A percentile compares a stretch with the other conserved stretches of the same genome.
Conservation (phyloP, 2,113 vertebrate species). For the Polypterus bichir region DNA sequence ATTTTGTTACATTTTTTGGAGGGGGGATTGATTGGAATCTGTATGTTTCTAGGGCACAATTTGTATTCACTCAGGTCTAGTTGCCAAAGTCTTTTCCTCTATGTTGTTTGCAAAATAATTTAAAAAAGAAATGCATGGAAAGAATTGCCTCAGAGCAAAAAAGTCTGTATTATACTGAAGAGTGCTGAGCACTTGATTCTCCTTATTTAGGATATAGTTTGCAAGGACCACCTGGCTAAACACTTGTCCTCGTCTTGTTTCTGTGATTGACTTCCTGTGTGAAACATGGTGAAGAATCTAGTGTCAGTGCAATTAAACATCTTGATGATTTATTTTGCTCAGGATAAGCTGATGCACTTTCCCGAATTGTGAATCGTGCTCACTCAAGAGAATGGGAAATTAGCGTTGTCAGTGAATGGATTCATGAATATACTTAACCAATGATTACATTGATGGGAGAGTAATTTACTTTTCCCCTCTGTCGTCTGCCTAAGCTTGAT, state of each 20-base stretch:
- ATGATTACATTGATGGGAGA: slow-evolving; percentile 3
- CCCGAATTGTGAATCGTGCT: not conserved
- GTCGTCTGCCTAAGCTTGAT: not conserved
- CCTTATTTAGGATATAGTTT: too few relatives aligned
- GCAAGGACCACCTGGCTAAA: not conserved
- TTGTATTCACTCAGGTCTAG: too few relatives aligned
- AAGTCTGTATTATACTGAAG: too few relatives aligned
- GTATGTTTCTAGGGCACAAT: too few relatives aligned
- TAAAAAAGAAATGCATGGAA: too few relatives aligned
- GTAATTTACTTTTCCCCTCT: not conserved
- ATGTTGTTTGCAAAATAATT: too few relatives aligned
- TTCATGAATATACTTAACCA: slow-evolving; percentile 7
- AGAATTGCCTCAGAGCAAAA: too few relatives aligned
- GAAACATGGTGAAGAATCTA: not conserved
- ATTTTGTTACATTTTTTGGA: too few relatives aligned
- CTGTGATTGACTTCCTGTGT: not conserved
- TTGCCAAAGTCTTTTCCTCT: too few relatives aligned
- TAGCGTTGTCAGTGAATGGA: slow-evolving; percentile 1
- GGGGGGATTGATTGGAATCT: too few relatives aligned
- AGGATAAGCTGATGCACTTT: not conserved
- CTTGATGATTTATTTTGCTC: slow-evolving; percentile 2
- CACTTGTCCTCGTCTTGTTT: not conserved
- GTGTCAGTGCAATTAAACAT: slow-evolving; percentile 1
- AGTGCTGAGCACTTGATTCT: too few relatives aligned
- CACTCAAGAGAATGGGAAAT: slow-evolving; percentile 5